Conservation (phyloP, 2,113 vertebrate genomes). For the Notarius quadriscutis region DNA sequence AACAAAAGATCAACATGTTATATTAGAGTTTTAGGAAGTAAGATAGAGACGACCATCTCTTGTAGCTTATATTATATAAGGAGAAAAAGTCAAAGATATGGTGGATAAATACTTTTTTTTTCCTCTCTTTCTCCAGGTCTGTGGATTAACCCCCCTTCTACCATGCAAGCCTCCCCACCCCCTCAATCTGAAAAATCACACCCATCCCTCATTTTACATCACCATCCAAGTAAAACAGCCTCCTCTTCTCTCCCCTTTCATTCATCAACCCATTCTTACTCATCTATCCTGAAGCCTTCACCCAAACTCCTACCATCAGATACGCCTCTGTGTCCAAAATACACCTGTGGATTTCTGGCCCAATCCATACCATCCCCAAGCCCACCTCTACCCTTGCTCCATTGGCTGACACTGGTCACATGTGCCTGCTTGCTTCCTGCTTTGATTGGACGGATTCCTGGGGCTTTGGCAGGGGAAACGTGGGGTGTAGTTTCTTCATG, state of each 20-base stretch:
- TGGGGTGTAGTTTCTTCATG: constrained; percentile 80
- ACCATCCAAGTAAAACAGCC: constrained; percentile 40
- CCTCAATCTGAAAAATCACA: constrained; percentile 65
- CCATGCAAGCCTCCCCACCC: constrained; percentile 78
- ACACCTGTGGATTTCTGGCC: constrained; percentile 61
- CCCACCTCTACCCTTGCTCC: constrained; percentile 54
- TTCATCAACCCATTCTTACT: constrained; percentile 37
- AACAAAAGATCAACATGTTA: constrained; percentile 14
- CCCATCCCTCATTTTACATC: constrained; percentile 46
- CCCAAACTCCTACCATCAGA: constrained; percentile 10
- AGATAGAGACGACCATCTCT: background rate
- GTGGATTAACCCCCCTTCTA: constrained; percentile 72
- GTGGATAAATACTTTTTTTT: constrained; percentile 15
- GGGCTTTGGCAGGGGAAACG: constrained; percentile 70
- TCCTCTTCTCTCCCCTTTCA: constrained; percentile 28
- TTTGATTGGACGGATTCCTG: constrained; percentile 61
- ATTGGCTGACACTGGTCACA: constrained; percentile 74
- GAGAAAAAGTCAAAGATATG: background rate
- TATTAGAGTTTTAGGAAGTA: background rate
- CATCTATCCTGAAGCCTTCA: constrained; percentile 31
- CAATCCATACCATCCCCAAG: constrained; percentile 54
- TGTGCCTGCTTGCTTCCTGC: constrained; percentile 73
- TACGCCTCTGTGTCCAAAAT: constrained; percentile 40
- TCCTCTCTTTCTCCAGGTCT: constrained; percentile 66
- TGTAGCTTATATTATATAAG: background rate